Conservation (phyloP, 2,113 vertebrate genomes). For the Trinectes maculatus region DNA sequence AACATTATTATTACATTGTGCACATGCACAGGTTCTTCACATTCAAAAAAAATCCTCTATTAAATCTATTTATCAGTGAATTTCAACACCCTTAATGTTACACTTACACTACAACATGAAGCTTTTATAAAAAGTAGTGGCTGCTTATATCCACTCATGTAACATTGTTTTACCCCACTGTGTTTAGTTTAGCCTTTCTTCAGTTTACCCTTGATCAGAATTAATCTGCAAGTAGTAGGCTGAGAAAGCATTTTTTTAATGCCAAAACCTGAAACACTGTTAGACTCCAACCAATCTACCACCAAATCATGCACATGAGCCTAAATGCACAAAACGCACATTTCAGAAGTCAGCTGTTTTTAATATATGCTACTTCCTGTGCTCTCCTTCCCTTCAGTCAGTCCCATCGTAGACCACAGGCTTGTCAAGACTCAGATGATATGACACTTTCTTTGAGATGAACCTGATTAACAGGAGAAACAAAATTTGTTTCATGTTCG, state of each 20-base stretch:
- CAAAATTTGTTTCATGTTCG: not conserved
- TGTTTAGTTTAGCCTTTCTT: conserved; percentile 10
- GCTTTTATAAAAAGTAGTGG: conserved; percentile 29
- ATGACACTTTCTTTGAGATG: conserved; percentile 94
- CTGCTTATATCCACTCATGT: conserved; percentile 28
- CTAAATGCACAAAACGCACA: not conserved
- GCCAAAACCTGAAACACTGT: conserved; percentile 29
- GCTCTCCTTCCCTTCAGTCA: too few species aligned
- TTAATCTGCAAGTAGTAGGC: not conserved
- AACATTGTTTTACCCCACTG: conserved; percentile 18
- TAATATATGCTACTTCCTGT: too few species aligned
- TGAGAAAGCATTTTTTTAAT: not conserved
- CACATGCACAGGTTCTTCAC: too few species aligned
- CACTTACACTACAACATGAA: conserved; percentile 17
- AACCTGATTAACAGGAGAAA: conserved; percentile 82
- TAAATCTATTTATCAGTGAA: not conserved
- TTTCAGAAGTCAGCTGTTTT: conserved; percentile 3
- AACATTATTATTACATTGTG: too few species aligned
- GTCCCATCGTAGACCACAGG: conserved; percentile 89
- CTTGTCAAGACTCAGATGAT: conserved; percentile 87
- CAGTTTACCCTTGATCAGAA: not conserved
- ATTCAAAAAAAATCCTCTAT: conserved; percentile 26
- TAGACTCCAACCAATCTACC: not conserved
- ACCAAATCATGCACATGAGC: not conserved
- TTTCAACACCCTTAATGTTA: conserved; percentile 13